Evolutionary conservation across 2,888 invertebrate genomes (phyloP), one percentile per base, ranked within the genome.

Genomic region (Drosophila percnosoma): DNA sequence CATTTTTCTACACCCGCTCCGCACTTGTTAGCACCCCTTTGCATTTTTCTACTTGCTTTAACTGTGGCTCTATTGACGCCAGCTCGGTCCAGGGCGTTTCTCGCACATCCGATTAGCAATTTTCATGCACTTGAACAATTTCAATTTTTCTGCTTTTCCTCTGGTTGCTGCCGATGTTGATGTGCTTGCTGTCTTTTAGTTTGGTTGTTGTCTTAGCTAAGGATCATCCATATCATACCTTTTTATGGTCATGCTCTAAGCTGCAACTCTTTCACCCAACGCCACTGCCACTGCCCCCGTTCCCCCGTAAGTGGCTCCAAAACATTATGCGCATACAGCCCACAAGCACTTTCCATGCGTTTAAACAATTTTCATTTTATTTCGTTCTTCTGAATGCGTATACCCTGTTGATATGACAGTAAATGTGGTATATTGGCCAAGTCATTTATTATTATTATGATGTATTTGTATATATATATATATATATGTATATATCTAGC

Each of bases 311-410:
- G 81, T 73, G 68, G 81, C 77, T 76, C 65, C 60, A 38, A 40
- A 80, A 80, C 68, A 80, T 80, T 67, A 78, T 78, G 81, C 64
- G 70, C 78, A 76, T 4, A 24, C 69, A 77, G 70, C 81, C 82
- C 82, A 75, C 78, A 73, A 89, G 90, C 88, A 87, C 90, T 86
- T 86, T 86, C 85, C 85, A 86, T 86, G 90, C 90, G 88, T 82
- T 86, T 86, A 87, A 86, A 78, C 90, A 86, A 86, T 86, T 89
- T 89, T 73, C 89, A 73, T 78, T 80, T 73, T 73, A 75, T 81
- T 78, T 81, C 76, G 67, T 79, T 84, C 80, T 69, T 76, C 57
- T 63, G 62, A 68, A 72, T 80, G 66, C 70, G 36, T 53, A 73
- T 79, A 67, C 69, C 78, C 73, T 48, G n/a, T 24, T n/a, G 29